Evolutionary conservation across 2,113 vertebrate species (phyloP).

Genomic region (Xenopus laevis): DNA sequence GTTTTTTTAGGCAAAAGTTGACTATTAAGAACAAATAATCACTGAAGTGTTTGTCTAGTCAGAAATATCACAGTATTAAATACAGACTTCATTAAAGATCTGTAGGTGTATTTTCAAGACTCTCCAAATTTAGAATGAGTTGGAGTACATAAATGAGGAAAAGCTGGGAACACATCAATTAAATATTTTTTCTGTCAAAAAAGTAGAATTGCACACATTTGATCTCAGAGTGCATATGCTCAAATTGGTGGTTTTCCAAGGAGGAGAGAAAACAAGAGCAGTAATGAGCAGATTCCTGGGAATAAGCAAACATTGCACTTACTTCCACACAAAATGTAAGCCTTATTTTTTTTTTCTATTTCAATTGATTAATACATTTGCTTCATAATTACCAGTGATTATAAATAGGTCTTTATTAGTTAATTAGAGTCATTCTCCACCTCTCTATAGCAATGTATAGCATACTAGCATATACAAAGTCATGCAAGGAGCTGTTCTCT

Average conservation of each 20-base stretch:
- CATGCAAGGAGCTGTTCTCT: too few relatives aligned
- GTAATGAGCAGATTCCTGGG: constrained; percentile 8
- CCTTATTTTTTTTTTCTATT: too few relatives aligned
- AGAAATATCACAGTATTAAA: constrained; percentile 4
- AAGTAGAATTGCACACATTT: constrained; percentile 58
- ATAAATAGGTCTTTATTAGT: too few relatives aligned
- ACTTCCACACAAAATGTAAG: not conserved
- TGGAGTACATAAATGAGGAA: constrained; percentile 53
- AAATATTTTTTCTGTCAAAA: constrained; percentile 51
- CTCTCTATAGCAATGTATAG: too few relatives aligned
- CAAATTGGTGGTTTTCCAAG: constrained; percentile 53
- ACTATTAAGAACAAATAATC: not conserved
- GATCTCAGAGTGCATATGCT: constrained; percentile 49
- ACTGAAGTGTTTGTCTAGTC: not conserved
- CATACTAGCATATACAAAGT: too few relatives aligned
- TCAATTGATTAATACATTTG: too few relatives aligned
- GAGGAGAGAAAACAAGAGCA: constrained; percentile 16
- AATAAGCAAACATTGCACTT: constrained; percentile 22
- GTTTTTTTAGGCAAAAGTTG: not conserved
- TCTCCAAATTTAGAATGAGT: constrained; percentile 40
- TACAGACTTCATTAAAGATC: constrained; percentile 22
- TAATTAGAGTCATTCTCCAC: too few relatives aligned
- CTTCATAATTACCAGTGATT: too few relatives aligned
- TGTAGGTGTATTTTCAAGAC: constrained; percentile 34
- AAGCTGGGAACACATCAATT: constrained; percentile 57